phyloP scores from a whole-genome alignment of 2,113 vertebrate genomes.

The Limanda limanda region DNA sequence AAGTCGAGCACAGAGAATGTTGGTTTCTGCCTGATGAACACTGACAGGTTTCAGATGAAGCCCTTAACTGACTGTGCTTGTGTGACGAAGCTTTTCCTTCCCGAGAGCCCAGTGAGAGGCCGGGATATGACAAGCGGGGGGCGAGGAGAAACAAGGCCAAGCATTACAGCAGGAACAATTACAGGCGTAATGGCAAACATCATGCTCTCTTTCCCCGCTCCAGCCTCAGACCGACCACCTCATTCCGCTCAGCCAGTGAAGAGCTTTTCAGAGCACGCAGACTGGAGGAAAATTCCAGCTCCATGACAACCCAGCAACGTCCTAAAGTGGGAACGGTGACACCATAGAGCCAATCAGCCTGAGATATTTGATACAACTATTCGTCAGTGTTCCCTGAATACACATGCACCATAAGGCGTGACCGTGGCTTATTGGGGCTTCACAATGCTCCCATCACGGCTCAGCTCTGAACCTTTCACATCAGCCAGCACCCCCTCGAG shows the following conservation, averaged over 20 bases:
- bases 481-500: not conserved
- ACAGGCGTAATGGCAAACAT: conserved; percentile 63
- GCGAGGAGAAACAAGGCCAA: conserved; percentile 24
- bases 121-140: conserved; percentile 13
- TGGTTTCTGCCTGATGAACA: conserved; percentile 7
- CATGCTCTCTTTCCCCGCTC: conserved; percentile 18
- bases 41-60: conserved; percentile 23
- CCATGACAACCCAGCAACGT: conserved; percentile 11
- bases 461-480: conserved; percentile 20
- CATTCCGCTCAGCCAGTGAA: conserved; percentile 32
- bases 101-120: conserved; percentile 29
- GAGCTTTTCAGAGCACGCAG: conserved; percentile 23
- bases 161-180: conserved; percentile 55
- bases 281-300: conserved; percentile 24
- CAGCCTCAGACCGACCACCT: conserved; percentile 2
- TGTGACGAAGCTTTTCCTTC: conserved; percentile 38
- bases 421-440: not conserved
- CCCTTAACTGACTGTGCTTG: conserved; percentile 1
- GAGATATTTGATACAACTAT: conserved; percentile 44
- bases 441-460: conserved; percentile 20
- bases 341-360: conserved; percentile 3
- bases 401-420: conserved; percentile 25
- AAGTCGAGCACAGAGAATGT: not conserved
- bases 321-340: conserved; percentile 33
- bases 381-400: conserved; percentile 40